A percentile compares a stretch with the other conserved stretches of the same genome.
Conservation (phyloP, 2,113 vertebrate genomes). For the Naja naja region DNA sequence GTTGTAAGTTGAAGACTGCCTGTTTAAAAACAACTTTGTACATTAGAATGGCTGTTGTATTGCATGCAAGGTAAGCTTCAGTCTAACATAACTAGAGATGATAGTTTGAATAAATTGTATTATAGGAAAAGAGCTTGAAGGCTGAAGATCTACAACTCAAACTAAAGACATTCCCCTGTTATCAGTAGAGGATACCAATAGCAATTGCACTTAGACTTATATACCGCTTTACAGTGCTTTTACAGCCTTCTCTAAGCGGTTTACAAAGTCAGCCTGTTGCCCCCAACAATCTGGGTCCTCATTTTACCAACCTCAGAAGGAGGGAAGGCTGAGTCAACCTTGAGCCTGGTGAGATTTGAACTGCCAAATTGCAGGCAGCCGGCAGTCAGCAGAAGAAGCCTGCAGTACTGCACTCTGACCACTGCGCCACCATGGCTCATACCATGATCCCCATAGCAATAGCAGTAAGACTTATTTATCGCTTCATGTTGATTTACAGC, state of each 20-base stretch:
- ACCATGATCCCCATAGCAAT: background rate
- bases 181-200: too few species aligned
- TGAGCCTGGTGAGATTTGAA: background rate
- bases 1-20: background rate
- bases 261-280: background rate
- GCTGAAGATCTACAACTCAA: background rate
- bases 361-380: too few species aligned
- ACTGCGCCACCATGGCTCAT: too few species aligned
- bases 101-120: background rate
- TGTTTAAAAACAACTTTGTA: background rate
- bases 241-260: background rate
- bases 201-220: background rate
- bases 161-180: background rate
- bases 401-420: too few species aligned
- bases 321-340: background rate
- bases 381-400: too few species aligned
- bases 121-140: background rate
- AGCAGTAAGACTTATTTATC: background rate
- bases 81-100: background rate
- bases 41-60: background rate
- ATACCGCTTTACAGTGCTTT: too few species aligned
- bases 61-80: background rate
- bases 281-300: background rate
- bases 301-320: background rate
- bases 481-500: background rate